Evolutionary conservation across 2,797 vertebrate genomes (phyloP), one percentile per base, ranked within the genome.

Genomic region (Esox masquinongy): DNA sequence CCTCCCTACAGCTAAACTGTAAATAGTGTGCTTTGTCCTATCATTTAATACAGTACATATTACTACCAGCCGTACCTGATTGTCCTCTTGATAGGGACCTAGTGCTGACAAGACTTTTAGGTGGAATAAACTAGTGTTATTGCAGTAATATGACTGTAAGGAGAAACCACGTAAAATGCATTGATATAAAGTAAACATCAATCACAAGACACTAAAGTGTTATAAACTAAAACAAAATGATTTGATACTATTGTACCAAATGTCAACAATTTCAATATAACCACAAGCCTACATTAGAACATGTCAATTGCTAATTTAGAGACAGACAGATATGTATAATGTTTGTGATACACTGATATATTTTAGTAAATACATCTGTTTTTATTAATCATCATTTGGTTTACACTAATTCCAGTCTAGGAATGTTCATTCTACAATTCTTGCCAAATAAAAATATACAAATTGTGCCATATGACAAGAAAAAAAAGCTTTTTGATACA

Each of bases 381-480:
- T 82, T 74, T 77, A 72, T 79, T 66, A 68, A 66, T 78, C 64
- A 31, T 34, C 29, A 31, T 74, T 77, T 68, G 34, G 16, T 68
- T 29, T 16, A 70, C 7, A 77, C 24, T 68, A 68, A 66, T 56
- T 72, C 31, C 17, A 72, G 22, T 69, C 39, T 72, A 80, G 15
- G 56, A 77, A 49, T 67, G 68, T 64, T 24, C 61, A 73, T 67
- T 47, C 70, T 71, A 75, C 71, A 79, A 67, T 73, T 80, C 75
- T 79, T 84, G 83, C 82, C 84, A 88, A 87, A 87, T 77, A 76
- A 49, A 59, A 61, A 76, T 68, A 76, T 75, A 75, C 76, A 75
- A 80, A 80, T 76, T 67, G 85, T 91, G 88, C 88, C 85, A 89
- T 78, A 86, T 75, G 43, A 75, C 70, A 63, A 61, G 29, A 78